A percentile compares a stretch with the other conserved stretches of the same genome.
Conservation (phyloP, 2,113 vertebrate species). For the Hippocampus comes region DNA sequence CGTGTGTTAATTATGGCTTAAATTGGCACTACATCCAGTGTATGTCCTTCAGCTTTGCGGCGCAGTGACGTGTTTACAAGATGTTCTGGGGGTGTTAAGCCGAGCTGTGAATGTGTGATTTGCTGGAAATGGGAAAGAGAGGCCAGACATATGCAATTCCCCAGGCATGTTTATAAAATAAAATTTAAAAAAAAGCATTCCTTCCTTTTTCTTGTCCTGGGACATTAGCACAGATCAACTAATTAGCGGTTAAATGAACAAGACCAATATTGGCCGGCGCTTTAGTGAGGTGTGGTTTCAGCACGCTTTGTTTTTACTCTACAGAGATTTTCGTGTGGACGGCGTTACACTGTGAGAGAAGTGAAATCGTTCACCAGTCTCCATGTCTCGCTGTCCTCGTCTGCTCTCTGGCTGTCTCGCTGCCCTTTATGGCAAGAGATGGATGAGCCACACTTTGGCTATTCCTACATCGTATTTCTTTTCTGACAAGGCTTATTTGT, state of each 20-base stretch:
- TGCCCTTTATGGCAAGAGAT: constrained; percentile 35
- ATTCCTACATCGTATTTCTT: constrained; percentile 13
- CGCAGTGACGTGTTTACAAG: constrained; percentile 54
- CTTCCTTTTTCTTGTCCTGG: constrained; percentile 8
- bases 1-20: neutral
- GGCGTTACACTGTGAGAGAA: constrained; percentile 48
- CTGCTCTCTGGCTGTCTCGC: constrained; percentile 43
- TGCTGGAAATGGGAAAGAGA: constrained; percentile 50
- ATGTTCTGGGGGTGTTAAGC: constrained; percentile 55
- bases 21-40: neutral
- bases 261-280: constrained; percentile 18
- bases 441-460: constrained; percentile 33
- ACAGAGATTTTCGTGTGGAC: constrained; percentile 30
- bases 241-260: constrained; percentile 1
- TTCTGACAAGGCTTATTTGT: constrained; percentile 21
- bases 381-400: constrained; percentile 54
- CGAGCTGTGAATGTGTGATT: constrained; percentile 66
- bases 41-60: constrained; percentile 54
- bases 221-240: constrained; percentile 3
- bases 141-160: constrained; percentile 46
- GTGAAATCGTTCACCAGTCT: constrained; percentile 45
- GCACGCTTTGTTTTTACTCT: constrained; percentile 10
- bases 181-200: constrained; percentile 17
- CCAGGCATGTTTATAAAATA: constrained; percentile 14
- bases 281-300: constrained; percentile 30